These are phyloP conservation scores for Agonopterix subpropinquella DNA, from an alignment of 2,888 invertebrate species.

Conservation along the genomic window DNA sequence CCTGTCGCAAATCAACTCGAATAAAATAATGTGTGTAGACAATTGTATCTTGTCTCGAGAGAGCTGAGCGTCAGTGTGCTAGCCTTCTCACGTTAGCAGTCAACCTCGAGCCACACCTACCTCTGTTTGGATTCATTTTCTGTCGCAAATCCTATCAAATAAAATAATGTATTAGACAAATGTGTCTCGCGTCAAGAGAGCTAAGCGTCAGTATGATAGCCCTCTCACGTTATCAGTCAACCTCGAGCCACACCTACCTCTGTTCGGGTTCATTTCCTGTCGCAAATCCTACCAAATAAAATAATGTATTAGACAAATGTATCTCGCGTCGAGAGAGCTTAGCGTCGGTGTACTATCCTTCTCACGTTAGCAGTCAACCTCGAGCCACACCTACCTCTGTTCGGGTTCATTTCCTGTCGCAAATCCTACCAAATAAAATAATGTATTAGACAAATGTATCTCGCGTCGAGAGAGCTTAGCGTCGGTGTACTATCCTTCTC, in stretches of 20 bases:
- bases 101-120: slow-evolving; percentile 8
- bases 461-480: background rate
- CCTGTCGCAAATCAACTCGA: slow-evolving; percentile 13
- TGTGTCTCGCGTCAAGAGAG: background rate
- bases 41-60: background rate
- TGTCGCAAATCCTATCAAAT: slow-evolving; percentile 1
- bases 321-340: background rate
- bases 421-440: background rate
- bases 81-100: background rate
- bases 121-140: slow-evolving; percentile 18
- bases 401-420: slow-evolving; percentile 16
- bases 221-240: too few relatives aligned
- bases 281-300: slow-evolving; percentile 10
- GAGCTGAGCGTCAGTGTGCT: background rate
- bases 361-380: background rate
- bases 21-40: background rate
- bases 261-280: slow-evolving; percentile 17
- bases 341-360: background rate
- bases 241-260: slow-evolving; percentile 10
- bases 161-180: background rate
- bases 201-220: background rate
- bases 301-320: background rate
- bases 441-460: background rate
- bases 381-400: slow-evolving; percentile 12
- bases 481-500: background rate